phyloP scores from a whole-genome alignment of 2,888 invertebrate genomes.

The Entomobrya proxima region DNA sequence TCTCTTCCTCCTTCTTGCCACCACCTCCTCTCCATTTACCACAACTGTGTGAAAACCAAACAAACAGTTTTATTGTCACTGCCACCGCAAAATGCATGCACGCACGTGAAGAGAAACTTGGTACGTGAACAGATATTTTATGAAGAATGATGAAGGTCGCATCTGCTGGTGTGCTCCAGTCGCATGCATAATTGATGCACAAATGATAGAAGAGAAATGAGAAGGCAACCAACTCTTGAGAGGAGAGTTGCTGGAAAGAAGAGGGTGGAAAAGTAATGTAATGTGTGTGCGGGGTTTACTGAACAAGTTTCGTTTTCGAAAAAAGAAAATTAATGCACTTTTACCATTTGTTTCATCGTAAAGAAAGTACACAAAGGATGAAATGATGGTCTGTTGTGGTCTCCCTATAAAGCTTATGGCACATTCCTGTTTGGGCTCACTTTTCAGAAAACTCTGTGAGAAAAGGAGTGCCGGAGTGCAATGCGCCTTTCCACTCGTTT shows the following conservation, averaged over 20 bases:
- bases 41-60: no score
- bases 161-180: conserved; percentile 38
- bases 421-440: neutral
- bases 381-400: neutral
- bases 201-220: neutral
- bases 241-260: neutral
- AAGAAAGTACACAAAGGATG: neutral
- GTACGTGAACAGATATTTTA: conserved; percentile 15
- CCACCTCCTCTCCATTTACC: neutral
- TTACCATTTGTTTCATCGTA: neutral
- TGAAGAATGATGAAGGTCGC: conserved; percentile 59
- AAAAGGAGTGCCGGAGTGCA: conserved; percentile 5
- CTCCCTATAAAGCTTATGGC: neutral
- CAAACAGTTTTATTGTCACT: neutral
- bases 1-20: neutral
- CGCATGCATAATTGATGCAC: conserved; percentile 58
- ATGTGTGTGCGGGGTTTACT: neutral
- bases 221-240: no score
- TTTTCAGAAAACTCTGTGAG: neutral
- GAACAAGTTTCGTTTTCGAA: no score
- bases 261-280: neutral
- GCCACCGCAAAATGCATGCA: neutral
- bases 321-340: conserved; percentile 11
- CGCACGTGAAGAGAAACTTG: neutral
- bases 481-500: neutral